phyloP scores from a whole-genome alignment of 2,888 invertebrate genomes.

The Drosophila villosipedis region DNA sequence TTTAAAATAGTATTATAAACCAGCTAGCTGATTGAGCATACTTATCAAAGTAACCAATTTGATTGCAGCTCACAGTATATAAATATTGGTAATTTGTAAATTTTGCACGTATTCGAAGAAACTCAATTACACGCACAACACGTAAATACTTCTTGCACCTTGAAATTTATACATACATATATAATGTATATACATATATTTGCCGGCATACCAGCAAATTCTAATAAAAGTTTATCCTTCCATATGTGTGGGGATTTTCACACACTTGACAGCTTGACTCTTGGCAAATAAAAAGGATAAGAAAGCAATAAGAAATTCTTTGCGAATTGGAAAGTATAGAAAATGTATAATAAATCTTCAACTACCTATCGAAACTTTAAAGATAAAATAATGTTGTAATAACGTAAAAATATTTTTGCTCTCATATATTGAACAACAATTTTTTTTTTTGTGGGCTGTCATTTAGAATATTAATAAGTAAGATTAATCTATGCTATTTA shows the following conservation, averaged over 20 bases:
- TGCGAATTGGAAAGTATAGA: not conserved
- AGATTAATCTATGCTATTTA: not conserved
- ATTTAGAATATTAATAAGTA: not conserved
- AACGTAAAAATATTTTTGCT: not conserved
- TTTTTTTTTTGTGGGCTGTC: not conserved
- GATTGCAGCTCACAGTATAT: conserved; percentile 37
- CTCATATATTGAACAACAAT: too few relatives aligned
- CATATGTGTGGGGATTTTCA: conserved; percentile 1
- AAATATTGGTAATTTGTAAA: conserved; percentile 36
- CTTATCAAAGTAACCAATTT: conserved; percentile 25
- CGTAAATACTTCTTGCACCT: conserved; percentile 42
- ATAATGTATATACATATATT: not conserved
- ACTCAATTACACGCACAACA: conserved; percentile 67
- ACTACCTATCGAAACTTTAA: not conserved
- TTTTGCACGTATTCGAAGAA: conserved; percentile 61
- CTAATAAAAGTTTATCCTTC: conserved; percentile 49
- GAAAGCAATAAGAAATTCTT: conserved; percentile 14
- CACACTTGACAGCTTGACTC: conserved; percentile 26
- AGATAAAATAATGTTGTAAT: not conserved
- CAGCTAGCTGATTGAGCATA: not conserved
- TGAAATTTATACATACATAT: conserved; percentile 21
- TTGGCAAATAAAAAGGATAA: conserved; percentile 14
- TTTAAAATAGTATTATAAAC: conserved; percentile 19
- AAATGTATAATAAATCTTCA: not conserved
- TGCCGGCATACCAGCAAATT: conserved; percentile 20